These are phyloP conservation scores for Serinus canaria DNA, from an alignment of 2,113 vertebrate genomes.

Conservation along the genomic window DNA sequence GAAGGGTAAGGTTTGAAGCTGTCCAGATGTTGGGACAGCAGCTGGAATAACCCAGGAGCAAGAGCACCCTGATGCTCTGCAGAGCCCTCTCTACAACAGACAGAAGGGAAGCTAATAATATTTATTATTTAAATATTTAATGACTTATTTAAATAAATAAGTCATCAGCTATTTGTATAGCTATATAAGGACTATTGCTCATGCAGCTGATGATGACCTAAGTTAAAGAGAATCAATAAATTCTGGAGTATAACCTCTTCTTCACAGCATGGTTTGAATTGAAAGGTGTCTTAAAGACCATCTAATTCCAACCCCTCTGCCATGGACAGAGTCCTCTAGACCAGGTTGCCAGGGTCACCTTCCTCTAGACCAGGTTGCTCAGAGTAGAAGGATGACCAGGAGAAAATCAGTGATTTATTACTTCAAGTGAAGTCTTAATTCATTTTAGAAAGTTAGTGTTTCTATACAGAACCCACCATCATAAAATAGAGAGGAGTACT, in stretches of 20 bases:
- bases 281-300: background rate
- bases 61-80: background rate
- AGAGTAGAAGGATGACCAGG: background rate
- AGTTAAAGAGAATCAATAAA: background rate
- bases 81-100: background rate
- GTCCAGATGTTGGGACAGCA: background rate
- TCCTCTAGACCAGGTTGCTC: background rate
- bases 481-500: background rate
- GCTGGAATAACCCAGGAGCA: background rate
- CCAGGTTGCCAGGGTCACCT: background rate
- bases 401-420: background rate
- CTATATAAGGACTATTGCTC: background rate
- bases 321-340: background rate
- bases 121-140: too few species aligned
- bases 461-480: background rate
- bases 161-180: background rate
- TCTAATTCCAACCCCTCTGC: background rate
- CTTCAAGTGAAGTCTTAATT: background rate
- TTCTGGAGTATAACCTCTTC: background rate
- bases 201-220: background rate
- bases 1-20: background rate
- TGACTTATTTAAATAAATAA: background rate
- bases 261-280: background rate
- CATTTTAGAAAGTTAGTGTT: background rate
- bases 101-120: background rate